Percentiles rank a stretch among this genome's conserved stretches.
Conservation (phyloP, 2,113 vertebrate species). For the Pelecanus crispus region DNA sequence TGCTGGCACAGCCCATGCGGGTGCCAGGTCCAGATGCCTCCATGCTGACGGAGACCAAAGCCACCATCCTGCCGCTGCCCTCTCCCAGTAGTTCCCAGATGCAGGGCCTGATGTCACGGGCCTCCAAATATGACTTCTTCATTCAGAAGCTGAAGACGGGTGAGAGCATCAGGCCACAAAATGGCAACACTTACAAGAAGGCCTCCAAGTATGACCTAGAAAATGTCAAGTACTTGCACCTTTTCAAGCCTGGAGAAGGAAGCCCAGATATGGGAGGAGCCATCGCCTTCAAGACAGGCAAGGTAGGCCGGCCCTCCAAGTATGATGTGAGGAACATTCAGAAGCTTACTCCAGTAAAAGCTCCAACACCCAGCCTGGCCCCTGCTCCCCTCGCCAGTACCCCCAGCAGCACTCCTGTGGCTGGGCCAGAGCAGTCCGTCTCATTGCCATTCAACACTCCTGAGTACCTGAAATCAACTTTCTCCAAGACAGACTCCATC, state of each 20-base stretch:
- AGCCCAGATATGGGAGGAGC: conserved; percentile 96
- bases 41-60: conserved; percentile 89
- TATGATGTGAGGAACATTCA: conserved; percentile 94
- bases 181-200: conserved; percentile 92
- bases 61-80: conserved; percentile 80
- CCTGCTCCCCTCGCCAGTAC: conserved; percentile 79
- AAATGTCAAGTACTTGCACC: conserved; percentile 96
- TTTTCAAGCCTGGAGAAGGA: conserved; percentile 96
- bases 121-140: conserved; percentile 97
- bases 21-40: conserved; percentile 72
- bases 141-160: conserved; percentile 97
- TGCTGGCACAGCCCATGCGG: conserved; percentile 69
- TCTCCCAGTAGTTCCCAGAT: conserved; percentile 82
- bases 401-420: conserved; percentile 73
- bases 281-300: conserved; percentile 98
- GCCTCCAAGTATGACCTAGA: conserved; percentile 98
- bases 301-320: conserved; percentile 97
- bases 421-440: conserved; percentile 83
- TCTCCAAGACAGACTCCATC: conserved; percentile 99
- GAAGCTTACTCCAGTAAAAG: conserved; percentile 87
- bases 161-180: conserved; percentile 90
- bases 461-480: conserved; percentile 95
- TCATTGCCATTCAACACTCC: conserved; percentile 87
- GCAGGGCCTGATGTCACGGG: conserved; percentile 86
- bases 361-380: conserved; percentile 78